These are phyloP conservation scores for Dicerorhinus sumatrensis DNA, from an alignment of 2,113 vertebrate genomes.

Conservation along the genomic window DNA sequence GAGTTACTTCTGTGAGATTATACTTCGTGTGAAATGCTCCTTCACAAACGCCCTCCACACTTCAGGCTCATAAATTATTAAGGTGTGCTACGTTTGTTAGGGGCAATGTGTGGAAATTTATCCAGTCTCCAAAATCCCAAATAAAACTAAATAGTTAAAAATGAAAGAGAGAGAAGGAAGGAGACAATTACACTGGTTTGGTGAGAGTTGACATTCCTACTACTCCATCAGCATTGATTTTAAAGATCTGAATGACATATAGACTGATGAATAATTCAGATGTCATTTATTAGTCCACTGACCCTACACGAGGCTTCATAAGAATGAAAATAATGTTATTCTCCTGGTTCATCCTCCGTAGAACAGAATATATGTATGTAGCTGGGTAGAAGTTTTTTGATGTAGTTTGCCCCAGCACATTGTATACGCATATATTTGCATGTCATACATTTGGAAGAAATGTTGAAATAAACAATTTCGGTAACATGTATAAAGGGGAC, in stretches of 20 bases:
- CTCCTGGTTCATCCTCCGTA: slow-evolving; percentile 66
- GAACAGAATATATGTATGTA: slow-evolving; percentile 35
- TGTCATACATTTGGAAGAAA: slow-evolving; percentile 75
- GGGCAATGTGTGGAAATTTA: slow-evolving; percentile 74
- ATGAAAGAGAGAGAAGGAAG: neutral
- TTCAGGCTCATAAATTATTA: slow-evolving; percentile 82
- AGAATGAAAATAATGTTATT: slow-evolving; percentile 82
- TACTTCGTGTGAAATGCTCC: slow-evolving; percentile 42
- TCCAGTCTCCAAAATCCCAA: slow-evolving; percentile 74
- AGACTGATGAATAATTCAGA: slow-evolving; percentile 85
- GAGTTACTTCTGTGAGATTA: slow-evolving; percentile 60
- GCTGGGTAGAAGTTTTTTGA: slow-evolving; percentile 22
- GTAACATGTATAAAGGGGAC: slow-evolving; percentile 54
- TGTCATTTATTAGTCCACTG: slow-evolving; percentile 86
- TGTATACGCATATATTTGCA: slow-evolving; percentile 74
- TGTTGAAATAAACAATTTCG: slow-evolving; percentile 67
- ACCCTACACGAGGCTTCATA: slow-evolving; percentile 81
- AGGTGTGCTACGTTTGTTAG: slow-evolving; percentile 74
- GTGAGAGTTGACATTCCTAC: slow-evolving; percentile 71
- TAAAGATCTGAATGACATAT: slow-evolving; percentile 75
- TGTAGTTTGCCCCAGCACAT: slow-evolving; percentile 2
- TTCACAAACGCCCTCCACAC: neutral
- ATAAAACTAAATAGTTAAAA: slow-evolving; percentile 82
- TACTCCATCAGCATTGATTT: slow-evolving; percentile 81
- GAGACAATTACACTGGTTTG: slow-evolving; percentile 76